Conservation (phyloP, 2,888 invertebrate species). For the Epistrophella euchroma region DNA sequence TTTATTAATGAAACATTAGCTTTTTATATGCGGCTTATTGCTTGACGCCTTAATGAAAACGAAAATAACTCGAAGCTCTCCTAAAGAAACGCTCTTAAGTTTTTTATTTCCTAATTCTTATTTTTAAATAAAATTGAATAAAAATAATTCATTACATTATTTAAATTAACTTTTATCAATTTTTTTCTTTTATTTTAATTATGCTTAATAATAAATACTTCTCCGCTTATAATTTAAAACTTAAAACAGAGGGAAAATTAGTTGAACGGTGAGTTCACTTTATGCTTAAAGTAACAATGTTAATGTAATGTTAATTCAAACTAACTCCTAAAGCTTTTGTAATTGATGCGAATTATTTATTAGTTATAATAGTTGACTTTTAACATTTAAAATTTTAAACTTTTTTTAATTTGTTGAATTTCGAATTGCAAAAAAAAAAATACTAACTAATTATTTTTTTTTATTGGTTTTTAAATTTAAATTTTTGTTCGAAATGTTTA, state of each 20-base stretch:
- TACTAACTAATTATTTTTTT: too few species aligned
- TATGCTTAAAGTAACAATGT: not conserved
- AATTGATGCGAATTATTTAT: too few species aligned
- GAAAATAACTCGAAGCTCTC: not conserved
- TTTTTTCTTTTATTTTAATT: constrained; percentile 15
- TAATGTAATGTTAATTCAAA: not conserved
- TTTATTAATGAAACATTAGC: constrained; percentile 18
- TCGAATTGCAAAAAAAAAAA: too few species aligned
- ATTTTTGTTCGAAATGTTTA: too few species aligned
- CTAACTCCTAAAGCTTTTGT: too few species aligned
- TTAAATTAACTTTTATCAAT: not conserved
- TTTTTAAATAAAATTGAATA: constrained; percentile 10
- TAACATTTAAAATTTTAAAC: too few species aligned
- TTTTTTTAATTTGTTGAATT: too few species aligned
- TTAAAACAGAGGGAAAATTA: constrained; percentile 59
- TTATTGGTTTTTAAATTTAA: too few species aligned
- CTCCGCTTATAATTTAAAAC: constrained; percentile 23
- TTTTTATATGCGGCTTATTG: constrained; percentile 9
- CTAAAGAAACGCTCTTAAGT: constrained; percentile 19
- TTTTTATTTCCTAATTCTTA: not conserved
- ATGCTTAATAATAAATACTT: constrained; percentile 31
- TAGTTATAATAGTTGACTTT: too few species aligned
- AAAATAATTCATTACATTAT: constrained; percentile 1
- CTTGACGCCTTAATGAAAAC: constrained; percentile 6
- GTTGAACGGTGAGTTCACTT: constrained; percentile 63